Percentiles rank a stretch among this genome's conserved stretches.
These are phyloP conservation scores for Cichlasoma orientale DNA, from an alignment of 2,797 vertebrate genomes.

Conservation along the genomic window DNA sequence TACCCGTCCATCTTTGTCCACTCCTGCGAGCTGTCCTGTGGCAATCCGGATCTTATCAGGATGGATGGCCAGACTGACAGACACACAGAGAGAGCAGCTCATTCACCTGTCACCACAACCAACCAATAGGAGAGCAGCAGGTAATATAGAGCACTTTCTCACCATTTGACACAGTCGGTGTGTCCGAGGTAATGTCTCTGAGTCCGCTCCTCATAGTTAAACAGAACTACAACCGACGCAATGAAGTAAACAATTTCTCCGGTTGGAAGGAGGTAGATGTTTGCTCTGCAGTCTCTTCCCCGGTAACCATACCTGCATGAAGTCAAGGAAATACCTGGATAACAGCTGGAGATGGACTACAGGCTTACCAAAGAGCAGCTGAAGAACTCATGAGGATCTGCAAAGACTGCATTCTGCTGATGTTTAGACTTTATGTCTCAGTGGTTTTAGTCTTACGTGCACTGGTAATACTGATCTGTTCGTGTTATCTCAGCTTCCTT, in stretches of 20 bases:
- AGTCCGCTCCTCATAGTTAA: slow-evolving; percentile 94
- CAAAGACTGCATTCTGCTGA: background rate
- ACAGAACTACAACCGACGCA: slow-evolving; percentile 93
- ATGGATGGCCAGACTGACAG: slow-evolving; percentile 91
- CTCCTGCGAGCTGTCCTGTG: slow-evolving; percentile 97
- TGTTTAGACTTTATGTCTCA: background rate
- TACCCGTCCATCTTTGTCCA: slow-evolving; percentile 98
- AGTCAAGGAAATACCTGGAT: slow-evolving; percentile 69
- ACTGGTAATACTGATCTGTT: background rate
- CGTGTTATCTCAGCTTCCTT: too few species aligned
- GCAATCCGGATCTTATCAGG: slow-evolving; percentile 98
- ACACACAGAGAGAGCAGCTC: slow-evolving; percentile 46
- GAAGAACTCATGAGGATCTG: background rate
- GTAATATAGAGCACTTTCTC: slow-evolving; percentile 42
- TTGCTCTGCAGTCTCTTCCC: slow-evolving; percentile 94
- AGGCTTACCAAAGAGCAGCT: background rate
- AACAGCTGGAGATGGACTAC: background rate
- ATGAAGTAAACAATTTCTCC: slow-evolving; percentile 98
- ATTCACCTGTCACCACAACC: background rate
- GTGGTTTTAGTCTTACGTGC: background rate
- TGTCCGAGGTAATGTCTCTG: slow-evolving; percentile 97
- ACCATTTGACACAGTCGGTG: slow-evolving; percentile 98
- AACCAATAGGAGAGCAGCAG: background rate
- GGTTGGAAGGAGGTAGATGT: slow-evolving; percentile 95
- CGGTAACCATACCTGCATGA: slow-evolving; percentile 90